These are phyloP conservation scores for Ganaspis brasiliensis DNA, from an alignment of 2,888 invertebrate species.

Conservation along the genomic window DNA sequence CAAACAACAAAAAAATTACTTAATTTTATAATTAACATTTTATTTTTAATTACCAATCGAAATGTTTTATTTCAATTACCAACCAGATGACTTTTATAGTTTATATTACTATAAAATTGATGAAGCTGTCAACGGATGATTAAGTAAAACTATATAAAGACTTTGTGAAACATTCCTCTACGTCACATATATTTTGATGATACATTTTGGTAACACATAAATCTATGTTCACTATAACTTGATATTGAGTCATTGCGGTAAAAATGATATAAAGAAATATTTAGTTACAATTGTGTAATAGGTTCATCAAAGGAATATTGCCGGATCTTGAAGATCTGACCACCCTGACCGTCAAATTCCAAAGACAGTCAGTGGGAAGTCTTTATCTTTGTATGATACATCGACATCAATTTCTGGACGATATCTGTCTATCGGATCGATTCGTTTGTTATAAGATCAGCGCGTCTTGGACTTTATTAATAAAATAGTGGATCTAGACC, in stretches of 20 bases:
- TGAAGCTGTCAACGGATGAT: neutral
- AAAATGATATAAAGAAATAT: conserved; percentile 4
- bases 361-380: conserved; percentile 62
- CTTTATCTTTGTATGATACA: conserved; percentile 66
- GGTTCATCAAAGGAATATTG: conserved; percentile 36
- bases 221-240: neutral
- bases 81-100: neutral
- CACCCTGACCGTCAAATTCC: conserved; percentile 75
- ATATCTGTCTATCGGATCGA: conserved; percentile 70
- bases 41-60: no score
- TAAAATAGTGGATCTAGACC: no score
- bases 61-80: neutral
- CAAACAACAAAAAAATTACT: no score
- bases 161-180: neutral
- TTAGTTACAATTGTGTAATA: conserved; percentile 32
- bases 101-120: neutral
- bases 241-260: neutral
- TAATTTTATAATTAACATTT: no score
- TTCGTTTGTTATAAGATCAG: neutral
- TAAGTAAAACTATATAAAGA: neutral
- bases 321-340: conserved; percentile 69
- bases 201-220: no score
- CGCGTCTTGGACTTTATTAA: neutral
- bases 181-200: no score
- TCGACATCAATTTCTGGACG: conserved; percentile 68